Evolutionary conservation across 2,113 vertebrate species (phyloP).

Genomic region (Muscicapa adusta): DNA sequence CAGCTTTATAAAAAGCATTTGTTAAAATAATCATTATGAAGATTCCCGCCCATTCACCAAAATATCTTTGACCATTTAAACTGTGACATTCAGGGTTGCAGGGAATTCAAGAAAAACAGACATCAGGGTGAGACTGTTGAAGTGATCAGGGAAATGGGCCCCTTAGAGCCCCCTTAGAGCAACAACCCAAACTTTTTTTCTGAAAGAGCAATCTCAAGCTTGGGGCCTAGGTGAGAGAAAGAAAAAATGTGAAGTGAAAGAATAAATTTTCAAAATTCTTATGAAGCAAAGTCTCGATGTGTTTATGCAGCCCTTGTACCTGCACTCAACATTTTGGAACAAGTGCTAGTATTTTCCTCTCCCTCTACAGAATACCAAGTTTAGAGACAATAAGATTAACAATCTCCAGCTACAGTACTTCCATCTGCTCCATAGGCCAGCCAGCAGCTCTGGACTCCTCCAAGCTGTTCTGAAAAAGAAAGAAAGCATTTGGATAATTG

Average conservation of each 20-base stretch:
- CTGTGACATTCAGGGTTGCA: background rate
- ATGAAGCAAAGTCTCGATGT: background rate
- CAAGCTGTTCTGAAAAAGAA: slow-evolving; percentile 25
- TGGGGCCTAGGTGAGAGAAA: background rate
- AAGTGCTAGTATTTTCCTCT: background rate
- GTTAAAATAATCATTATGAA: background rate
- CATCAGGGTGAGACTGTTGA: background rate
- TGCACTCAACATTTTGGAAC: background rate
- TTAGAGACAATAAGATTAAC: background rate
- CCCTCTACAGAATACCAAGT: background rate
- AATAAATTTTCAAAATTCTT: background rate
- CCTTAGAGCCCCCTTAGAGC: too few species aligned
- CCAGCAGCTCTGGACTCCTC: slow-evolving; percentile 1
- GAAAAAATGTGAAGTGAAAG: background rate
- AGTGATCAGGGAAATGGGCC: background rate
- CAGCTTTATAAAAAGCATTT: background rate
- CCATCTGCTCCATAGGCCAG: background rate
- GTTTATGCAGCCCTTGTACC: background rate
- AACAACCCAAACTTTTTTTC: background rate
- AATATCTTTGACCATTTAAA: background rate
- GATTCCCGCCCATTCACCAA: background rate
- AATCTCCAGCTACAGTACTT: background rate
- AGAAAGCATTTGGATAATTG: slow-evolving; percentile 50
- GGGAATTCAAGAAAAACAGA: background rate
- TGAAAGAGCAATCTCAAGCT: background rate